phyloP scores from a whole-genome alignment of 2,888 invertebrate genomes.

The Lacanobia oleracea region DNA sequence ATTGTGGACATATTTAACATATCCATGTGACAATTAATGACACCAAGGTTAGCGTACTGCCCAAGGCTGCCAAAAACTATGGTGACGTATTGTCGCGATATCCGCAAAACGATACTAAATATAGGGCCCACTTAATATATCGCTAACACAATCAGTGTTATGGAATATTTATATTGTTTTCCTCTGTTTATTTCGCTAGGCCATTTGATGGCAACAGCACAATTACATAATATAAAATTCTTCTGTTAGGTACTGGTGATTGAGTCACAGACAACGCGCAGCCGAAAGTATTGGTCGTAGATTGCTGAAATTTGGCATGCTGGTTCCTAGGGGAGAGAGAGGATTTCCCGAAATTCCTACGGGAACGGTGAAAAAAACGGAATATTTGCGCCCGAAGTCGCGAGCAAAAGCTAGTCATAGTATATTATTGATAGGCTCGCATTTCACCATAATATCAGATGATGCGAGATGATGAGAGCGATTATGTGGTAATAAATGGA shows the following conservation, averaged over 20 bases:
- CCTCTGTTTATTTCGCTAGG: neutral
- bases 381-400: too few species aligned
- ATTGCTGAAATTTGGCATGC: too few species aligned
- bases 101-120: constrained; percentile 36
- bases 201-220: neutral
- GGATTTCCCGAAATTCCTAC: too few species aligned
- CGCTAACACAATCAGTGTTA: constrained; percentile 23
- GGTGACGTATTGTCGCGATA: constrained; percentile 4
- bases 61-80: constrained; percentile 12
- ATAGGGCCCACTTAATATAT: constrained; percentile 25
- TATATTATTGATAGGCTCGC: neutral
- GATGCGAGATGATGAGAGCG: too few species aligned
- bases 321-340: too few species aligned
- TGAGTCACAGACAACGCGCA: too few species aligned
- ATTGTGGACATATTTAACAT: neutral
- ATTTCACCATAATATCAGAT: too few species aligned
- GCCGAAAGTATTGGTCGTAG: too few species aligned
- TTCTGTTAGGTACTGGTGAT: too few species aligned
- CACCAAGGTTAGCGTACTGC: neutral
- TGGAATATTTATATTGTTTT: constrained; percentile 32
- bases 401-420: neutral
- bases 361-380: too few species aligned
- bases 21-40: constrained; percentile 15
- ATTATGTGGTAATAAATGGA: too few species aligned
- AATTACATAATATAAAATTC: too few species aligned